phyloP scores from a whole-genome alignment of 2,113 vertebrate genomes.

The Chascanopsetta lugubris region DNA sequence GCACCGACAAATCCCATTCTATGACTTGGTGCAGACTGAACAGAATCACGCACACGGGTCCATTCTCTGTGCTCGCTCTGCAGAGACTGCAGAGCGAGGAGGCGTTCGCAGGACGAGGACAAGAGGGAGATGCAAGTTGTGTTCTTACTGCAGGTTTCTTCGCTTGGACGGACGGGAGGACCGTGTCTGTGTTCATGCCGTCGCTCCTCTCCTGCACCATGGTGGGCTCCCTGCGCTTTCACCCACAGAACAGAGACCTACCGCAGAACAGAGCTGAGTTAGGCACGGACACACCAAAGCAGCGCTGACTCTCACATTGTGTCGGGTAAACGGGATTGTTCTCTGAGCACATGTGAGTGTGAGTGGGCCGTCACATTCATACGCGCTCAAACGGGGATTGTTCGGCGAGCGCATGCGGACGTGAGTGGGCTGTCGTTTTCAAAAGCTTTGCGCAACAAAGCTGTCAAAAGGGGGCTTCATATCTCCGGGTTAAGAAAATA shows the following conservation, averaged over 20 bases:
- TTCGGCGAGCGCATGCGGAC: no score
- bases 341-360: constrained; percentile 1
- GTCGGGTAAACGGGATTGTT: background rate
- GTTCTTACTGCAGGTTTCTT: constrained; percentile 67
- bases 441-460: background rate
- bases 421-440: background rate
- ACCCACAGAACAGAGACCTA: constrained; percentile 41
- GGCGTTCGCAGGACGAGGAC: constrained; percentile 37
- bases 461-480: background rate
- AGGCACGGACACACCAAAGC: background rate
- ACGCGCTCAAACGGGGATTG: no score
- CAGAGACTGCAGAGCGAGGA: constrained; percentile 43
- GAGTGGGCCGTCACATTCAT: background rate
- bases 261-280: constrained; percentile 19
- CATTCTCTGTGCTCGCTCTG: constrained; percentile 24
- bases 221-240: constrained; percentile 41
- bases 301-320: constrained; percentile 2
- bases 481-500: background rate
- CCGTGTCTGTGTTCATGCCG: constrained; percentile 43
- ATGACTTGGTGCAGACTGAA: constrained; percentile 46
- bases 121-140: constrained; percentile 32
- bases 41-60: constrained; percentile 35
- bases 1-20: no score
- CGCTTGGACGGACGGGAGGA: constrained; percentile 41
- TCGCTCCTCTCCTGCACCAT: constrained; percentile 57